Evolutionary conservation across 1,140 invertebrate species (phyloP).

Genomic region (Mercenaria mercenaria): DNA sequence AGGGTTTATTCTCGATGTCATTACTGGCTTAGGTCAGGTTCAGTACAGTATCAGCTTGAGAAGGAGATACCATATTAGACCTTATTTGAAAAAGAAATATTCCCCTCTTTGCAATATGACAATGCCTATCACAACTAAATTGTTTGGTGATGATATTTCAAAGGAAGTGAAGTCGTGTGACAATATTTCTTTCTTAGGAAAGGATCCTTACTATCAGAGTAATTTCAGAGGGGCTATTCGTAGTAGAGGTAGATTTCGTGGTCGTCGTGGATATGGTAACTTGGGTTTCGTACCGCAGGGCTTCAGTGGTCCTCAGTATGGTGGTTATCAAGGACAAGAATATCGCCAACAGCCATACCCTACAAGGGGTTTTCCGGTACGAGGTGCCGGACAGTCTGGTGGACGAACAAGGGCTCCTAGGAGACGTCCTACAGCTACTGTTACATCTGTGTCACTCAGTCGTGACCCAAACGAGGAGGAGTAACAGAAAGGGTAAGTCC

Average conservation of each 20-base stretch:
- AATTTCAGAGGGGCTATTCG: not conserved
- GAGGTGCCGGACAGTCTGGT: not conserved
- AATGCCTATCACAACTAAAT: not conserved
- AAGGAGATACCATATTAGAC: not conserved
- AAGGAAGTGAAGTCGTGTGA: conserved; percentile 5
- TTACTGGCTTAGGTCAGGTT: conserved; percentile 10
- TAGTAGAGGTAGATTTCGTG: not conserved
- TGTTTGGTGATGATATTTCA: conserved; percentile 11
- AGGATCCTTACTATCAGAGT: not conserved
- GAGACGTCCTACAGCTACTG: not conserved
- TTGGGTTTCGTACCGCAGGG: too few relatives aligned
- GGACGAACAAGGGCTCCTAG: not conserved
- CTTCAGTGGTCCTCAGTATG: not conserved
- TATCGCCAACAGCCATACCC: not conserved
- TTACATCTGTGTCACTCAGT: not conserved
- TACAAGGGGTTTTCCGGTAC: not conserved
- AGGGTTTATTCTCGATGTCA: not conserved
- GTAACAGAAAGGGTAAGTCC: not conserved
- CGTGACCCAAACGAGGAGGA: not conserved
- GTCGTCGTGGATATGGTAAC: not conserved
- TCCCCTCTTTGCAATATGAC: not conserved
- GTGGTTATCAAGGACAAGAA: not conserved
- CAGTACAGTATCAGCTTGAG: not conserved
- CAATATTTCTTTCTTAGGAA: not conserved
- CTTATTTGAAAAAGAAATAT: conserved; percentile 24